These are phyloP conservation scores for Chrysaora quinquecirrha DNA, from an alignment of 30 jellyfish, hydroid and myxozoan species.

Conservation along the genomic window DNA sequence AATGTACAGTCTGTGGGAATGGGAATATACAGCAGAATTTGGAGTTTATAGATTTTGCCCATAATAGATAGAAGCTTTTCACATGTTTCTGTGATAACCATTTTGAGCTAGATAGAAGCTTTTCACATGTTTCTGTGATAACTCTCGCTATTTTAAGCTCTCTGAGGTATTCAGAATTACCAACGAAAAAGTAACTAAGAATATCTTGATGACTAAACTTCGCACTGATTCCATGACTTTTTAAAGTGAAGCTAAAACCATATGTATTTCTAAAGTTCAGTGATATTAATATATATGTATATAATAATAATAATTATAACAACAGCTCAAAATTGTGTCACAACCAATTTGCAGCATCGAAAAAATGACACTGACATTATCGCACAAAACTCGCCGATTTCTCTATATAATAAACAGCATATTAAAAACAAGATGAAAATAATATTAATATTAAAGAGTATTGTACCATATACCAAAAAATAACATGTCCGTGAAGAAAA, in stretches of 20 bases:
- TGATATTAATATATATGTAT: constrained; percentile 44
- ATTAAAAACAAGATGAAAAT: constrained; percentile 74
- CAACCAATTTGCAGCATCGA: constrained; percentile 53
- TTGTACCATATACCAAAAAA: constrained; percentile 72
- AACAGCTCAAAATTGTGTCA: constrained; percentile 64
- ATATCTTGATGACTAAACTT: not conserved
- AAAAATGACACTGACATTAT: constrained; percentile 68
- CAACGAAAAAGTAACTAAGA: too few species aligned
- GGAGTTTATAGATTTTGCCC: too few species aligned
- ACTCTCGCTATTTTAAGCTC: too few species aligned
- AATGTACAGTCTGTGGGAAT: too few species aligned
- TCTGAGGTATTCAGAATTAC: too few species aligned
- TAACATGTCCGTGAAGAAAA: constrained; percentile 66
- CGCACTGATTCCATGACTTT: not conserved
- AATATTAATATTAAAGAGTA: constrained; percentile 62
- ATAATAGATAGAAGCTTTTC: too few species aligned
- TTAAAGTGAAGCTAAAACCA: not conserved
- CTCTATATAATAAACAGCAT: constrained; percentile 59
- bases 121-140: too few species aligned
- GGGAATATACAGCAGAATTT: too few species aligned
- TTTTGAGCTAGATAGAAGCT: too few species aligned
- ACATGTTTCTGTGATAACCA: too few species aligned
- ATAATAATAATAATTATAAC: constrained; percentile 50
- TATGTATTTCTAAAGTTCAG: constrained; percentile 20
- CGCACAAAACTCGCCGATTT: constrained; percentile 69